A percentile compares a stretch with the other conserved stretches of the same genome.
These are phyloP conservation scores for Lontra canadensis DNA, from an alignment of 2,113 vertebrate genomes.

Conservation along the genomic window DNA sequence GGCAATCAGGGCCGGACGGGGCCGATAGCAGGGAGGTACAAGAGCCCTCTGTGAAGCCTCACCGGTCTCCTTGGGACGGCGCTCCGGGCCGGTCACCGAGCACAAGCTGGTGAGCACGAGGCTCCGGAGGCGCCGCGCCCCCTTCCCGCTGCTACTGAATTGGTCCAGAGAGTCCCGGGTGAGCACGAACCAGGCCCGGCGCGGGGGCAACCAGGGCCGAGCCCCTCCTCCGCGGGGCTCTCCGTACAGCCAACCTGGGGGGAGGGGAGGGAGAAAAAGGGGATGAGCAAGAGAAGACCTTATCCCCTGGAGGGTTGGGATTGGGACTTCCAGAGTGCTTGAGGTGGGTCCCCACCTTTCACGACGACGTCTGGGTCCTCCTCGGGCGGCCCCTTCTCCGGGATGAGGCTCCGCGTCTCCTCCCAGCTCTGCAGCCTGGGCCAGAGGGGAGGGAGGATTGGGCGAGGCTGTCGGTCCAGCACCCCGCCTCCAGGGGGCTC, in stretches of 20 bases:
- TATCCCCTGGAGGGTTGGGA: not conserved
- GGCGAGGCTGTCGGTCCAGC: not conserved
- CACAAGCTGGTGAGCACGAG: slow-evolving; percentile 97
- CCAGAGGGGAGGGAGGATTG: not conserved
- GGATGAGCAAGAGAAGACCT: not conserved
- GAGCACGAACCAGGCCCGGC: slow-evolving; percentile 96
- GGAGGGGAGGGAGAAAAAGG: not conserved
- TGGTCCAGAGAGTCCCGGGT: slow-evolving; percentile 95
- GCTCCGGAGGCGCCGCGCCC: slow-evolving; percentile 90
- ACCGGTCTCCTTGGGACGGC: slow-evolving; percentile 95
- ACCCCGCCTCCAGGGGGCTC: slow-evolving; percentile 41
- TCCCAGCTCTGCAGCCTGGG: slow-evolving; percentile 87
- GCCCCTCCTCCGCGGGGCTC: slow-evolving; percentile 88
- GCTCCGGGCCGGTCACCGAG: slow-evolving; percentile 96
- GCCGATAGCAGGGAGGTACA: not conserved
- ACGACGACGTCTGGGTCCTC: slow-evolving; percentile 91
- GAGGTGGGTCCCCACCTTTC: slow-evolving; percentile 88
- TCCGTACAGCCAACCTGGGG: slow-evolving; percentile 94
- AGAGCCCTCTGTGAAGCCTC: slow-evolving; percentile 48
- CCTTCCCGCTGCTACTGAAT: slow-evolving; percentile 92
- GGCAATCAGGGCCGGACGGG: not conserved
- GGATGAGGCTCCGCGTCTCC: slow-evolving; percentile 94
- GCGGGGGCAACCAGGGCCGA: slow-evolving; percentile 92
- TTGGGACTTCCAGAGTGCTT: not conserved
- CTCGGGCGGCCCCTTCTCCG: slow-evolving; percentile 90